Evolutionary conservation across 2,113 vertebrate species (phyloP).

Genomic region (Dascyllus trimaculatus): DNA sequence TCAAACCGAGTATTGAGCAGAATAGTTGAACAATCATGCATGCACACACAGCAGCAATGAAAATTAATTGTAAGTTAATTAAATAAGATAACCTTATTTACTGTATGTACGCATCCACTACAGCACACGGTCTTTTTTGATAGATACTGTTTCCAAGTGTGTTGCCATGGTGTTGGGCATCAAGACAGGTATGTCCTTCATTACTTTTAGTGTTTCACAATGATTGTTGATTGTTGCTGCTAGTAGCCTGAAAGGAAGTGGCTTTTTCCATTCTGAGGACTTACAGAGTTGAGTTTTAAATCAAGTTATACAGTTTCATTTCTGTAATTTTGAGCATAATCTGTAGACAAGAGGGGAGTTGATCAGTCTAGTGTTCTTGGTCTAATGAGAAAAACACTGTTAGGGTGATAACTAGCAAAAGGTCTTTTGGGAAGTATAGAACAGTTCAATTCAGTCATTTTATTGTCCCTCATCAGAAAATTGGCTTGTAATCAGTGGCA

Average conservation of each 20-base stretch:
- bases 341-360: not conserved
- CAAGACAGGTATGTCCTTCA: not conserved
- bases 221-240: not conserved
- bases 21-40: constrained; percentile 1
- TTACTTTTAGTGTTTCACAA: constrained; percentile 18
- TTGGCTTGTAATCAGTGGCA: too few species aligned
- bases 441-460: too few species aligned
- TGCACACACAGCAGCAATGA: not conserved
- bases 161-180: constrained; percentile 13
- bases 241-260: constrained; percentile 18
- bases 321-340: too few species aligned
- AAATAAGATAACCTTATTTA: constrained; percentile 17
- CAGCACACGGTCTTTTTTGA: not conserved
- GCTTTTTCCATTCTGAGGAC: not conserved
- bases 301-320: too few species aligned
- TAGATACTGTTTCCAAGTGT: constrained; percentile 1
- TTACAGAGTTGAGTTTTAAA: not conserved
- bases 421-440: not conserved
- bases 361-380: not conserved
- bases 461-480: too few species aligned
- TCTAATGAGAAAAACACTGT: not conserved
- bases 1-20: constrained; percentile 33
- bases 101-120: not conserved
- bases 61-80: constrained; percentile 14
- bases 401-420: not conserved